phyloP scores from a whole-genome alignment of 2,113 vertebrate species.

The Mus pahari region DNA sequence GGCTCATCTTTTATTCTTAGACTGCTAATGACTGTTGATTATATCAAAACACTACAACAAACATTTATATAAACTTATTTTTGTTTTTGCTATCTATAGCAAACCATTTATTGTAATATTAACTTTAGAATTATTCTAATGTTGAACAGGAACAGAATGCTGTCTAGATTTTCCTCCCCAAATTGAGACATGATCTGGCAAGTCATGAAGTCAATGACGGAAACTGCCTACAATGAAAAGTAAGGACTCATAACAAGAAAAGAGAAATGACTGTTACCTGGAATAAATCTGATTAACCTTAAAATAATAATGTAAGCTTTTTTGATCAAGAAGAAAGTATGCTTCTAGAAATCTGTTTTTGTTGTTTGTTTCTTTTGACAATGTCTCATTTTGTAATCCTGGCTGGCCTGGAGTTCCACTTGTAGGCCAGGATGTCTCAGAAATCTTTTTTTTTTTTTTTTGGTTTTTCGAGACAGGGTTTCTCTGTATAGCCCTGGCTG shows the following conservation, averaged over 20 bases:
- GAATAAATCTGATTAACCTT: conserved; percentile 1
- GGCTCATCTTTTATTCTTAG: not conserved
- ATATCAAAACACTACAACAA: not conserved
- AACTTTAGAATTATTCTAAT: not conserved
- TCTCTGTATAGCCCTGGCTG: too few relatives aligned
- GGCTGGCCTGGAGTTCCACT: not conserved
- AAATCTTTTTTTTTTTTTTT: too few relatives aligned
- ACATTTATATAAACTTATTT: not conserved
- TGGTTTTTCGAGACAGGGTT: too few relatives aligned
- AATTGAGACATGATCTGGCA: conserved; percentile 14
- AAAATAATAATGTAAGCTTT: conserved; percentile 50
- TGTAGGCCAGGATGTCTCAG: too few relatives aligned
- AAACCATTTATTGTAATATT: not conserved
- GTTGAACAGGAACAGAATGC: not conserved
- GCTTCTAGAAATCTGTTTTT: not conserved
- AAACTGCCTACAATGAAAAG: conserved; percentile 5
- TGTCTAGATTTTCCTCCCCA: not conserved
- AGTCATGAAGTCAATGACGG: conserved; percentile 31
- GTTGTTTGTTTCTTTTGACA: not conserved
- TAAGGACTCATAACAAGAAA: conserved; percentile 53
- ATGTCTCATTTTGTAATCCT: not conserved
- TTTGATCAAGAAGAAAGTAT: not conserved
- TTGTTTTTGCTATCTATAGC: not conserved
- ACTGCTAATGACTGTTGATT: not conserved
- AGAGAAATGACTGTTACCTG: conserved; percentile 47